Base-by-base conservation (phyloP, 2,888 invertebrate species). In the Hemistola chrysoprasaria region DNA sequence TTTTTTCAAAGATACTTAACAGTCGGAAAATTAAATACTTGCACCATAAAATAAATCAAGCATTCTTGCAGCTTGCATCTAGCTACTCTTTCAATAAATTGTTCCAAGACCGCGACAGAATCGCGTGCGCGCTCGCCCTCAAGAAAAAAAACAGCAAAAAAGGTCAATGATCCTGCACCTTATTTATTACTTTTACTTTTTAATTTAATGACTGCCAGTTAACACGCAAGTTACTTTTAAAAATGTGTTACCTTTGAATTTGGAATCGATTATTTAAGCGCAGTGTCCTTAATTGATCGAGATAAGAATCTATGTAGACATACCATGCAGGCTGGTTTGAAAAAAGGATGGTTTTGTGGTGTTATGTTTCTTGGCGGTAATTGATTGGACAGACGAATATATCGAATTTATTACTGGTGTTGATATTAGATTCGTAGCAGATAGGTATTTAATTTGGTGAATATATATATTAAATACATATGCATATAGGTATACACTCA, bases 121-220 rank as follows among this genome's bases (percentile, higher is more conserved):
- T n/a, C n/a, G n/a, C n/a, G n/a, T n/a, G 68, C 69, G 66, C 69
- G 69, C 21, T 40, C 25, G 42, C 45, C 27, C 36, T 60, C 47
- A 59, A 50, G 41, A 61, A 56, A 53, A 59, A 51, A 46, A 47
- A 50, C n/a, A 40, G 36, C 37, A 38, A 55, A 65, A 61, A 62
- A 62, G 74, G 59, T 71, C 74, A 63, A 64, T 71, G 74, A 68
- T 56, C 73, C 63, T 56, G 38, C 46, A 39, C 48, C 45, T 71
- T 71, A 72, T 73, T 74, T 73, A 74, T 68, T 58, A 68, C 68
- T 68, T 66, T 73, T 72, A 71, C 72, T 72, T 74, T 73, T 73
- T 69, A 70, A 71, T 65, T 71, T 69, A 70, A 71, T 62, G 65
- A 65, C 53, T 49, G 44, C 36, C 50, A 57, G 50, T 61, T 56